Evolutionary conservation across 2,113 vertebrate species (phyloP).

Genomic region (Melanostigma gelatinosum): DNA sequence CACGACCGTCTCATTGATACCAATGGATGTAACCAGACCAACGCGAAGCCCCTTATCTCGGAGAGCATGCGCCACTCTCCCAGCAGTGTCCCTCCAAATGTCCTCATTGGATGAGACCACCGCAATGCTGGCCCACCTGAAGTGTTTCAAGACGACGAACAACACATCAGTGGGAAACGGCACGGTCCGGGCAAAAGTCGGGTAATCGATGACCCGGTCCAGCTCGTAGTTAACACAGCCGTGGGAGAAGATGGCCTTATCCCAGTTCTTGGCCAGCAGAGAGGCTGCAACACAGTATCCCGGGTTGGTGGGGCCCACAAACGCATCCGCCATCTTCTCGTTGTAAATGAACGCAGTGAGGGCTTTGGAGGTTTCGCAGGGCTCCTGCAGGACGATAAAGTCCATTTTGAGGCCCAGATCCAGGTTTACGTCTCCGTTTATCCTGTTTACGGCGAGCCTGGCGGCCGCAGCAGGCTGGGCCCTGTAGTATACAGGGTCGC

Average conservation of each 20-base stretch:
- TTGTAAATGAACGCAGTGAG: conserved; percentile 84
- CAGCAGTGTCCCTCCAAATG: conserved; percentile 88
- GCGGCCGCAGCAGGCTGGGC: conserved; percentile 86
- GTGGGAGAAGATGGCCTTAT: conserved; percentile 91
- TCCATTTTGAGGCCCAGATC: conserved; percentile 83
- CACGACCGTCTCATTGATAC: conserved; percentile 81
- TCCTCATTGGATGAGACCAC: conserved; percentile 90
- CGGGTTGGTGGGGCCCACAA: conserved; percentile 89
- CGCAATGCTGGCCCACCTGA: conserved; percentile 89
- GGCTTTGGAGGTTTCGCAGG: conserved; percentile 88
- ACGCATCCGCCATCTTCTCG: conserved; percentile 82
- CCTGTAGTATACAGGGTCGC: conserved; percentile 87
- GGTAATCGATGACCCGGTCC: conserved; percentile 79
- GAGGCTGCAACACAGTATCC: conserved; percentile 89
- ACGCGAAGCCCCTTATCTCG: conserved; percentile 85
- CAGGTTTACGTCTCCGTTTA: conserved; percentile 85
- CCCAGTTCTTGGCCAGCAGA: conserved; percentile 87
- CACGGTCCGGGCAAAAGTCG: conserved; percentile 84
- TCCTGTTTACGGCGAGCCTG: conserved; percentile 84
- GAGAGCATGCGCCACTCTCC: conserved; percentile 82
- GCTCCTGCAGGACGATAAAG: conserved; percentile 88
- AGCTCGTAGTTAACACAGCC: conserved; percentile 87
- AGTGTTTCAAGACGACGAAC: conserved; percentile 88
- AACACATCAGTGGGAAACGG: conserved; percentile 85
- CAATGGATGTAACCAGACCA: conserved; percentile 81